A percentile compares a stretch with the other conserved stretches of the same genome.
These are phyloP conservation scores for Eupithecia centaureata DNA, from an alignment of 2,888 invertebrate genomes.

Conservation along the genomic window DNA sequence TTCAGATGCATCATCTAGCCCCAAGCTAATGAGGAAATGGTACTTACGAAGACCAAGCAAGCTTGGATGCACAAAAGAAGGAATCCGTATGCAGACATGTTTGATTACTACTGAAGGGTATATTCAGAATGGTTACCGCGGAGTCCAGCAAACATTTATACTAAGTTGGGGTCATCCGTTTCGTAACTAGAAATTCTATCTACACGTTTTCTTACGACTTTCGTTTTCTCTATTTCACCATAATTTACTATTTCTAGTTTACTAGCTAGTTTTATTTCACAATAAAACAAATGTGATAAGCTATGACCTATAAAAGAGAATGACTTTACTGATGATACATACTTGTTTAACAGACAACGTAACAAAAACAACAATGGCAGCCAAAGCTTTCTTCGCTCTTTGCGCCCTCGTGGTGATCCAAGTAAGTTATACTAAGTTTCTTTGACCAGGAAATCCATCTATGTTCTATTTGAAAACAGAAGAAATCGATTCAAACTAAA, in stretches of 20 bases:
- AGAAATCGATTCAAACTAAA: background rate
- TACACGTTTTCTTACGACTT: constrained; percentile 7
- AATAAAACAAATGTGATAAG: constrained; percentile 2
- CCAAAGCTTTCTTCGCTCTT: constrained; percentile 44
- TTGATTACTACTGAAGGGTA: constrained; percentile 1
- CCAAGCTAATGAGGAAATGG: too few species aligned
- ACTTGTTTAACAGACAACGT: constrained; percentile 7
- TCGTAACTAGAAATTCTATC: constrained; percentile 7
- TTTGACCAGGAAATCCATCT: background rate
- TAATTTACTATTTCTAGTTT: constrained; percentile 22
- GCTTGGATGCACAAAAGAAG: constrained; percentile 50
- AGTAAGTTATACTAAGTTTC: constrained; percentile 11
- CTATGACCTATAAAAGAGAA: background rate
- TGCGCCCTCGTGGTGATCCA: constrained; percentile 42
- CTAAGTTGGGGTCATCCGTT: background rate
- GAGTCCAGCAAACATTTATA: background rate
- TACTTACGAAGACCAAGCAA: constrained; percentile 24
- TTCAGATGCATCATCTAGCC: too few species aligned
- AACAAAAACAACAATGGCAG: constrained; percentile 42
- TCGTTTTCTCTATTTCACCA: constrained; percentile 37
- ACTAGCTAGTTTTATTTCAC: constrained; percentile 3
- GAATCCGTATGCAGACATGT: constrained; percentile 32
- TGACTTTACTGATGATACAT: background rate
- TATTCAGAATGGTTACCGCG: background rate
- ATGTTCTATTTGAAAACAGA: background rate